phyloP scores from a whole-genome alignment of 2,888 invertebrate species.

The Harpagoxenus sublaevis region DNA sequence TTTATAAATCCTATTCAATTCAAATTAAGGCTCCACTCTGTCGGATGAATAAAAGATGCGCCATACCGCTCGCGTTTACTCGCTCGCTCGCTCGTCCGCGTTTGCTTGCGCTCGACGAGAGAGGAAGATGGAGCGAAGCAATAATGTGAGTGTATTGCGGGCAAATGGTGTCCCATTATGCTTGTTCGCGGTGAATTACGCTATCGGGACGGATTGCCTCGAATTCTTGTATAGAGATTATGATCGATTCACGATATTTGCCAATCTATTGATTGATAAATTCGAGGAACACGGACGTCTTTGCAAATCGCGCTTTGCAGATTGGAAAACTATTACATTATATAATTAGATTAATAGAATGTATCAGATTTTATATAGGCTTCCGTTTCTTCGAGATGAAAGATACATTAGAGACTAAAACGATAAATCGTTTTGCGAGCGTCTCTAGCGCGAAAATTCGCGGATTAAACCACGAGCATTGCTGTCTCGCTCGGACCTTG shows the following conservation, averaged over 20 bases:
- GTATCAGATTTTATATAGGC: neutral
- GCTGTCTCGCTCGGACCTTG: constrained; percentile 24
- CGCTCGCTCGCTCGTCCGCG: constrained; percentile 43
- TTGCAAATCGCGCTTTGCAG: neutral
- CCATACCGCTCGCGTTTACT: constrained; percentile 67
- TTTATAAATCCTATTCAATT: constrained; percentile 87
- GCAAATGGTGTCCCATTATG: constrained; percentile 82
- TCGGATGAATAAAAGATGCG: constrained; percentile 86
- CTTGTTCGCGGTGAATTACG: constrained; percentile 70
- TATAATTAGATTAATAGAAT: neutral
- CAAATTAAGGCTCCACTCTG: constrained; percentile 86
- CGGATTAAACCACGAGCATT: constrained; percentile 35
- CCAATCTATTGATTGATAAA: constrained; percentile 16
- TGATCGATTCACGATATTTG: constrained; percentile 62
- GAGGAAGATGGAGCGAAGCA: constrained; percentile 48
- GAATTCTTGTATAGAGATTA: constrained; percentile 66
- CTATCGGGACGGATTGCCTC: constrained; percentile 67
- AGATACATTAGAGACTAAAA: neutral
- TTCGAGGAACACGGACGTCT: neutral
- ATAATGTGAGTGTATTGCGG: constrained; percentile 75
- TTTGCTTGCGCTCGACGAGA: constrained; percentile 46
- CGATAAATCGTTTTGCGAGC: constrained; percentile 3
- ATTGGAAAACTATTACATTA: neutral
- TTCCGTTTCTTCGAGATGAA: neutral
- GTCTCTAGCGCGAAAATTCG: constrained; percentile 38